Evolutionary conservation across 2,797 vertebrate species (phyloP).

Genomic region (Oreortyx pictus): DNA sequence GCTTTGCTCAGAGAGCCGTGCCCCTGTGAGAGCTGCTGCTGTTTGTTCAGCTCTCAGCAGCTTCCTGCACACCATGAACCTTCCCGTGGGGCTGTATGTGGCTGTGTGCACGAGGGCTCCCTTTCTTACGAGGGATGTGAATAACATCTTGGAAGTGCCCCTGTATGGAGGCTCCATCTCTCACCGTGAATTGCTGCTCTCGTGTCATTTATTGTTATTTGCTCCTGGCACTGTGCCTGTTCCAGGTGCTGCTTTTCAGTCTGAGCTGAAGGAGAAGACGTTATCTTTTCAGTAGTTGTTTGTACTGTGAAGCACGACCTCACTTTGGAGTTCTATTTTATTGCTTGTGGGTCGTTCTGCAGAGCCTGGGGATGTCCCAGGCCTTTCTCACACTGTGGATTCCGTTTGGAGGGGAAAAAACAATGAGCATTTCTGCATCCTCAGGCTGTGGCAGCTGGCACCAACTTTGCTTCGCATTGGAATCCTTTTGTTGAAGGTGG

Average conservation of each 20-base stretch:
- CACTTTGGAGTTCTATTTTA: background rate
- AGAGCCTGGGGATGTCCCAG: background rate
- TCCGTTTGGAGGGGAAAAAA: background rate
- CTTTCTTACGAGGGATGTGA: background rate
- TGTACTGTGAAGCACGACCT: background rate
- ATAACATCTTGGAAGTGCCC: background rate
- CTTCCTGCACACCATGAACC: background rate
- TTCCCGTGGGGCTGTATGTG: background rate
- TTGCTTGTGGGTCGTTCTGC: background rate
- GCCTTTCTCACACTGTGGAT: background rate
- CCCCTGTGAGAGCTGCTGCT: background rate
- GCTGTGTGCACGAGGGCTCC: background rate
- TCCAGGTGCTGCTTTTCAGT: background rate
- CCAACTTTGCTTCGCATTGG: slow-evolving; percentile 92
- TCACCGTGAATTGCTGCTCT: background rate
- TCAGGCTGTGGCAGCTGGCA: slow-evolving; percentile 89
- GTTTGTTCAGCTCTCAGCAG: background rate
- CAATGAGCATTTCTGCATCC: slow-evolving; percentile 57
- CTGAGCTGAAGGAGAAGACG: background rate
- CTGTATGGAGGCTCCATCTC: background rate
- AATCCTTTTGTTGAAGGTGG: slow-evolving; percentile 90
- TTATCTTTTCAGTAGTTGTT: background rate
- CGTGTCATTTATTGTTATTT: rapidly evolving
- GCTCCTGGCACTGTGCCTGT: rapidly evolving
- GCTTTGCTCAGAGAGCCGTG: background rate